Evolutionary conservation across 2,797 vertebrate genomes (phyloP), one percentile per base, ranked within the genome.

Genomic region (Florisuga fusca): DNA sequence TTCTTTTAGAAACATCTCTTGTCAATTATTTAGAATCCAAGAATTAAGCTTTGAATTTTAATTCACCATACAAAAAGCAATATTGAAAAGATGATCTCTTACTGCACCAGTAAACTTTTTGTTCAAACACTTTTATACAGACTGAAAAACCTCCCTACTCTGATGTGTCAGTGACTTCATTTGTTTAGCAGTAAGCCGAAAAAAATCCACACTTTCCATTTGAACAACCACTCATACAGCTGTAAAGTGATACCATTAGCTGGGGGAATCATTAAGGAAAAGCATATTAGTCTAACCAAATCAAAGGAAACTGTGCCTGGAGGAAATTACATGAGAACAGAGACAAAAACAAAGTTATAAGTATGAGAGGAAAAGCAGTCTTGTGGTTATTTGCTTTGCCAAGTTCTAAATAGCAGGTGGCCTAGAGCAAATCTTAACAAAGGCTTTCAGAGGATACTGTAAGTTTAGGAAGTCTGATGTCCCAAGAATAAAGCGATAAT

Each of bases 401-500:
- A 96, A 92, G 68, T 93, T 90, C 78, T 82, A 94, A 92, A 93
- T 36, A 93, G 69, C 73, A 91, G 84, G 93, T 93, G 89, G 89
- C 57, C 59, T 76, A 89, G 23, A 91, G 29, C 58, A 91, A 89
- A 93, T 38, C 34, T 78, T 78, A 95, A 92, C 90, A 93, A 91
- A 73, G 68, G 46, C 25, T 77, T 82, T 91, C 87, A 68, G 48
- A 93, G 64, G 66, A 93, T 66, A 73, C 51, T 69, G 9, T 59
- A 89, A 46, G 61, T 84, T 84, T 84, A 93, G 76, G 82, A 95
- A 93, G 63, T 61, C 21, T 2, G 5, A 20, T 22, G 21, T 86
- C 36, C 64, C 51, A 85, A 83, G 51, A 89, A 86, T 51, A 87
- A 93, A 92, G 66, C 2, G 1, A 62, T 50, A 84, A 71, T 3